Percentiles rank a stretch among this genome's conserved stretches.
Evolutionary conservation across 2,797 vertebrate genomes (phyloP).

Genomic region (Hoplostethus atlanticus): DNA sequence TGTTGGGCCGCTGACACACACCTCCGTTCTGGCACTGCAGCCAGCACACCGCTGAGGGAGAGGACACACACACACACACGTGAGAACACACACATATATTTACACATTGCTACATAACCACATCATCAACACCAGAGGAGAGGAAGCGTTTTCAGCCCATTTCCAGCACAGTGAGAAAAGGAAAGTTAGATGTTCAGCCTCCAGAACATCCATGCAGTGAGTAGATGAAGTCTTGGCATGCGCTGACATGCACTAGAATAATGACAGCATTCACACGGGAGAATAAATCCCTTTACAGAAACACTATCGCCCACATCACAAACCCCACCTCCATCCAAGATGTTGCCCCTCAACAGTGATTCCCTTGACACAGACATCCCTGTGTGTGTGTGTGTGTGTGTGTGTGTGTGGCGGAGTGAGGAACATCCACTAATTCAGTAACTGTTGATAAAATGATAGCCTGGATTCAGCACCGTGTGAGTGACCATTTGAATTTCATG

Average conservation of each 20-base stretch:
- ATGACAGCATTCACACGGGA: constrained; percentile 23
- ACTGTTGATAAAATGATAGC: neutral
- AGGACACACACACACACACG: constrained; percentile 34
- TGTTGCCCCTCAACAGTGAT: too few species aligned
- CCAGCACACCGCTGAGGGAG: constrained; percentile 91
- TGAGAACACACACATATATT: neutral
- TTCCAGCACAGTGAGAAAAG: constrained; percentile 1
- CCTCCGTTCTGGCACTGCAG: constrained; percentile 96
- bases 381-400: too few species aligned
- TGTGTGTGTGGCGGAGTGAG: too few species aligned
- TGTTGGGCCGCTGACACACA: constrained; percentile 93
- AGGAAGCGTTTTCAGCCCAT: neutral
- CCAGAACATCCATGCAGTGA: neutral
- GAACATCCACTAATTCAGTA: too few species aligned
- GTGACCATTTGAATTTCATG: too few species aligned
- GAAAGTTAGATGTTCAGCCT: neutral
- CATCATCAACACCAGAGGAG: neutral
- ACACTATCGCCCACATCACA: too few species aligned
- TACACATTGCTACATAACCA: too few species aligned
- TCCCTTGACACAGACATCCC: too few species aligned
- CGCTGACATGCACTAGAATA: constrained; percentile 24
- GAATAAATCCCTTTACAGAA: constrained; percentile 2
- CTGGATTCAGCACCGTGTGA: constrained; percentile 31
- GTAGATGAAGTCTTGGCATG: neutral
- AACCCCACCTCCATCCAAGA: too few species aligned